Base-by-base conservation (phyloP, 1,140 invertebrate species). In the Myzus persicae region DNA sequence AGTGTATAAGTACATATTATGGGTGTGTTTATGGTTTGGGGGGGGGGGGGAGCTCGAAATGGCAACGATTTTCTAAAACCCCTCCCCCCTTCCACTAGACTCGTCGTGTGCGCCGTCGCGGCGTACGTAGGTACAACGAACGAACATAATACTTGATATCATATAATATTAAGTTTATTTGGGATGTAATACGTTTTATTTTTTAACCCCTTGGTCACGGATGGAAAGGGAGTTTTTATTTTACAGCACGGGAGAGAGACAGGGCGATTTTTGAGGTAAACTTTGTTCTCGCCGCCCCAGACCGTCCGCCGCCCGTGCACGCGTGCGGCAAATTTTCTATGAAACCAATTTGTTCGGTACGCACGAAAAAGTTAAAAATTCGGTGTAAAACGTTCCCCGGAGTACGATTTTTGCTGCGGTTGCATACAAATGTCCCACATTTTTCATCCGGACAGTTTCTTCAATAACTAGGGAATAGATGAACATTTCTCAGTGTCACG, bases 381-480 rank as follows among this genome's bases (percentile, higher is more conserved):
- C 51, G 89, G 89, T 67, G 40, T 90, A 67, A 90, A 90, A 90
- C 89, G 89, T 90, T 90, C 89, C 89, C 89, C 54, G 4, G 89
- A 67, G 89, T 38, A 67, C 24, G 89, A 90, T 90, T 90, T 67
- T 42, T 24, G 54, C 89, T 5, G 54, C 51, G 38, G 38, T 90
- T 90, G 89, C 89, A 90, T 90, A 90, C 38, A 90, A 90, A 90
- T 90, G 40, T 90, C 51, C 54, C 31, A 36, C 51, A 90, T 90
- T 90, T 67, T 90, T 90, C 89, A 90, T 90, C 26, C 51, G 11
- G 51, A 90, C 89, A 9, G 38, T 42, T 67, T 67, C 38, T 90
- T 36, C 89, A 90, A 90, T 90, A 90, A 90, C 89, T 90, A 67
- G 89, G 89, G 54, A 67, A 90, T 90, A 90, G 89, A 67, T 67